Base-by-base conservation (phyloP, 2,797 vertebrate species). In the Pangasius macronema region DNA sequence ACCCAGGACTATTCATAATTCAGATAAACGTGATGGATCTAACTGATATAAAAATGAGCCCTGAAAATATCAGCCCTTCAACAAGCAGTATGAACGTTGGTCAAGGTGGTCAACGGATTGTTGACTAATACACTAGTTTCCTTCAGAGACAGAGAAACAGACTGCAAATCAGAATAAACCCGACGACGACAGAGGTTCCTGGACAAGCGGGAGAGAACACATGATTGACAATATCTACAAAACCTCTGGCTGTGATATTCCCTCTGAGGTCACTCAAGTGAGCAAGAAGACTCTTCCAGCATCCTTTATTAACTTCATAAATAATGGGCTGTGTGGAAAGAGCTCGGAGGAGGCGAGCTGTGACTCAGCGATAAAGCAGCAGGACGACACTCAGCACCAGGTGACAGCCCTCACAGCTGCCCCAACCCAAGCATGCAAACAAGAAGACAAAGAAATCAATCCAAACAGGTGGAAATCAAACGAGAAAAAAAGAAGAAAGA, bases 271-370 rank as follows among this genome's bases (percentile, higher is more conserved):
- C 89, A 82, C 39, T 57, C 36, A 16, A 90, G 16, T 84, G 84
- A 89, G 20, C 24, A 75, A 90, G 87, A 76, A 85, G 53, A 61
- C 84, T 68, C 65, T 87, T 86, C 63, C 85, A 87, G 55, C 84
- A 88, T 86, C 83, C 86, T 85, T 90, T 90, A 93, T 92, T 90
- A 91, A 87, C 88, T 77, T 91, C 88, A 89, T 90, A 90, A 91
- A 93, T 91, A 90, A 89, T 86, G 82, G 89, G 89, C 82, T 83
- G 73, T 83, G 77, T 77, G 72, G 76, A 59, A 36, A 77, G 46
- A 75, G 89, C 49, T 65, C 36, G 24, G 57, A 79, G 86, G 67
- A 85, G 72, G 80, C 51, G 49, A 83, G 79, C 51, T 86, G 81
- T 75, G 76, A 82, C 68, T 90, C 75, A 87, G 88, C 88, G 91